Conservation (phyloP, 2,113 vertebrate species). For the Oxyruncus cristatus region DNA sequence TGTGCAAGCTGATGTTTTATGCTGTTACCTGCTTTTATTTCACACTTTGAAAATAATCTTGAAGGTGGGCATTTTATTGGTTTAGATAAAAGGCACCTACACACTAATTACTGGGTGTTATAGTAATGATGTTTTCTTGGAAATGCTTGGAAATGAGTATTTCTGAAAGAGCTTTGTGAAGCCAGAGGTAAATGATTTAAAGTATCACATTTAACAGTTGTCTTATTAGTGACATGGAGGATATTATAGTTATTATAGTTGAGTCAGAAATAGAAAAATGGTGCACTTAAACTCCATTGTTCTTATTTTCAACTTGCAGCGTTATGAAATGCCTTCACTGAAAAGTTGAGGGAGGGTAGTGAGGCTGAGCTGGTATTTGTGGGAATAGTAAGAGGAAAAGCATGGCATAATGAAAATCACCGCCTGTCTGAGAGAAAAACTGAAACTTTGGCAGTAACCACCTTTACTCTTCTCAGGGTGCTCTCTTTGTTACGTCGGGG, state of each 20-base stretch:
- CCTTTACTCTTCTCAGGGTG: not conserved
- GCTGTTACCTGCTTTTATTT: not conserved
- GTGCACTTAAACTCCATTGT: not conserved
- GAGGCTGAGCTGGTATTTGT: not conserved
- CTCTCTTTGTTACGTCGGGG: not conserved
- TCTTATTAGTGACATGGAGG: not conserved
- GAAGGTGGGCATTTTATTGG: not conserved
- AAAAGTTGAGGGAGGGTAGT: not conserved
- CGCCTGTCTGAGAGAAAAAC: not conserved
- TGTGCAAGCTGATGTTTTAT: not conserved
- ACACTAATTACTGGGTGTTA: not conserved
- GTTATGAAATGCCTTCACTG: not conserved
- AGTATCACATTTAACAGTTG: not conserved
- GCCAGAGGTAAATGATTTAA: conserved; percentile 17
- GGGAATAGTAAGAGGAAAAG: not conserved
- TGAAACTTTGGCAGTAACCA: not conserved
- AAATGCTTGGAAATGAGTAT: not conserved
- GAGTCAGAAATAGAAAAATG: not conserved
- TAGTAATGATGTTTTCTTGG: not conserved
- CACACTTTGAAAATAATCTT: not conserved
- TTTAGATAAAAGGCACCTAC: not conserved
- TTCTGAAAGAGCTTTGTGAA: not conserved
- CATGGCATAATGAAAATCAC: not conserved
- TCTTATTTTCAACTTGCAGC: not conserved
- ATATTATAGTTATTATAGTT: not conserved